Percentiles rank a stretch among this genome's conserved stretches.
phyloP scores from a whole-genome alignment of 2,797 vertebrate genomes.

The Brotula barbata region DNA sequence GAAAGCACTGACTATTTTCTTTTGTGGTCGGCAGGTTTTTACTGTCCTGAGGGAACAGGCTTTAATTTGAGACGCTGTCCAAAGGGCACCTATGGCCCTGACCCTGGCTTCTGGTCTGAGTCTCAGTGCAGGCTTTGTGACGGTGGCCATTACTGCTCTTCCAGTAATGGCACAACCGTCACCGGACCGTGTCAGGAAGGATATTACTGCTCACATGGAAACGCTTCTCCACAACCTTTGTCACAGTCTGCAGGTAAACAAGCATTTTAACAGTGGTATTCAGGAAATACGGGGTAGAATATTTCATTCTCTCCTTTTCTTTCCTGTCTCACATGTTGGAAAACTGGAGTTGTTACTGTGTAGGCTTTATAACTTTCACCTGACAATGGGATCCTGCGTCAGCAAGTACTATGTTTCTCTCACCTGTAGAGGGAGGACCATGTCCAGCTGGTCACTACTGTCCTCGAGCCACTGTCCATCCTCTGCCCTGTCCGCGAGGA shows the following conservation, averaged over 20 bases:
- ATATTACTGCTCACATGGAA: conserved; percentile 83
- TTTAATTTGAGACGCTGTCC: conserved; percentile 82
- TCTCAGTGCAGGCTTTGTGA: conserved; percentile 82
- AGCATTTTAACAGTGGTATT: neutral
- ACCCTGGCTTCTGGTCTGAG: conserved; percentile 69
- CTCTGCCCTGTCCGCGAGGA: conserved; percentile 83
- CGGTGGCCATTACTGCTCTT: conserved; percentile 83
- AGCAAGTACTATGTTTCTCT: conserved; percentile 40
- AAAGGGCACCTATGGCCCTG: conserved; percentile 81
- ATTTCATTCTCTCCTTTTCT: conserved; percentile 1
- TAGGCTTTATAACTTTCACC: neutral
- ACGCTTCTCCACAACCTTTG: conserved; percentile 76
- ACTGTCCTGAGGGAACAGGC: conserved; percentile 83
- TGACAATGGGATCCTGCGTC: neutral
- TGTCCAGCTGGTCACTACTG: conserved; percentile 88
- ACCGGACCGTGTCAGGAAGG: conserved; percentile 82
- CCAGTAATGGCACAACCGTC: conserved; percentile 79
- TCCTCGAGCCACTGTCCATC: conserved; percentile 75
- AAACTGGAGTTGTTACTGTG: neutral
- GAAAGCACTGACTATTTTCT: neutral
- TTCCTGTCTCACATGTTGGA: neutral
- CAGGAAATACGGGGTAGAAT: neutral
- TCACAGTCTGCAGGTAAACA: conserved; percentile 71
- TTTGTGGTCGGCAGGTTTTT: conserved; percentile 81
- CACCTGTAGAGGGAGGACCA: conserved; percentile 79